Base-by-base conservation (phyloP, 2,113 vertebrate species). In the Muscicapa adusta region DNA sequence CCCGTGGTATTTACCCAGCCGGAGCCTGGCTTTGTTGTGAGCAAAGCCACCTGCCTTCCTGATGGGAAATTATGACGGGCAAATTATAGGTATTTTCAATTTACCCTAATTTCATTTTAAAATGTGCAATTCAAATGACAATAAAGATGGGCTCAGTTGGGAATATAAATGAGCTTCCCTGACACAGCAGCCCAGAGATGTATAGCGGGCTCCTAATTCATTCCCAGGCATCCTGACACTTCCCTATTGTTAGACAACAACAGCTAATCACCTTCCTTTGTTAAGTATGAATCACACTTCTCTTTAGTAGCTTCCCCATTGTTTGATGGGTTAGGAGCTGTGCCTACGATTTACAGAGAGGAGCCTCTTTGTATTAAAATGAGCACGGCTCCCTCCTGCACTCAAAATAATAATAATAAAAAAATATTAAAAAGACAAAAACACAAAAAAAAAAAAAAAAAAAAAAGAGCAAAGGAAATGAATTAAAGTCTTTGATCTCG, bases 21-120 rank as follows among this genome's bases (percentile, higher is more conserved):
- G 19, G 86, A 66, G 74, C 25, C 62, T 15, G 28, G 60, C 74
- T 93, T 38, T 38, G 66, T 72, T 42, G 80, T 43, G 42, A 88
- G 93, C 48, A 8, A 29, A 91, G 67, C 84, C 87, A 95, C 78
- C 88, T 84, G 92, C 87, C 89, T 93, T 87, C 94, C 77, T 53
- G 57, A 58, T 76, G 90, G 91, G 91, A 82, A 95, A 91, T 85
- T 58, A 85, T 67, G 78, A 84, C 66, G 57, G 87, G 73, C 90
- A 96, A 86, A 91, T 91, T 93, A 94, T 71, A 84, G 94, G 93
- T 92, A 95, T 96, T 93, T 97, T 93, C 94, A 87, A 77, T 95
- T 80, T 83, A 65, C 75, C 86, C 96, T 90, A 88, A 58, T 94
- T 94, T 95, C 60, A 14, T 88, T 89, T 94, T 91, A 82, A 85